Conservation (phyloP, 2,888 invertebrate species). For the Chromoteleia sp. region DNA sequence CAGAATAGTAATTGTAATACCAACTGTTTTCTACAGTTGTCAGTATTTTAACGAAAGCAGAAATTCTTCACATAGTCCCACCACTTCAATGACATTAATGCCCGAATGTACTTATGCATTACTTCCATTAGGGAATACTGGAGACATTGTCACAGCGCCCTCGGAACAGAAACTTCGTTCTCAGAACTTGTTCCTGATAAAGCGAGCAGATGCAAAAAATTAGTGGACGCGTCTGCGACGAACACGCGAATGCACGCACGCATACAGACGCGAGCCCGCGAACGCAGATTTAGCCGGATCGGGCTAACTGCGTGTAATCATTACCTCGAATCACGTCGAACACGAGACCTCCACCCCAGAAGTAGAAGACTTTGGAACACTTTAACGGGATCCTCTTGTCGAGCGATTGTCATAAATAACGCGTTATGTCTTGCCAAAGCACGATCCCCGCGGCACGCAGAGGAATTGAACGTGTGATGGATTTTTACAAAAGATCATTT, state of each 20-base stretch:
- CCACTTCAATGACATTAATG: too few species aligned
- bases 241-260: slow-evolving; percentile 29
- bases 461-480: slow-evolving; percentile 26
- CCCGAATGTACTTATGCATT: not conserved
- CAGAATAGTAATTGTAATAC: too few species aligned
- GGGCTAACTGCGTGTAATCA: slow-evolving; percentile 41
- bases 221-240: slow-evolving; percentile 37
- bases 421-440: slow-evolving; percentile 33
- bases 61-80: too few species aligned
- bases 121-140: not conserved
- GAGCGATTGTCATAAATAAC: slow-evolving; percentile 47
- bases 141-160: slow-evolving; percentile 1
- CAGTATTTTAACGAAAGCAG: too few species aligned
- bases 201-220: slow-evolving; percentile 35
- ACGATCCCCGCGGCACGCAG: slow-evolving; percentile 23
- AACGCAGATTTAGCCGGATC: slow-evolving; percentile 33
- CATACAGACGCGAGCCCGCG: slow-evolving; percentile 13
- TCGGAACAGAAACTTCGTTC: slow-evolving; percentile 23
- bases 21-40: too few species aligned
- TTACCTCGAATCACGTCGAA: slow-evolving; percentile 49
- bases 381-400: slow-evolving; percentile 46
- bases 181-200: slow-evolving; percentile 36
- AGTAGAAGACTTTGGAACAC: slow-evolving; percentile 29
- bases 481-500: slow-evolving; percentile 43
- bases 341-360: slow-evolving; percentile 43